phyloP scores from a whole-genome alignment of 2,113 vertebrate species.

The Tetrax tetrax region DNA sequence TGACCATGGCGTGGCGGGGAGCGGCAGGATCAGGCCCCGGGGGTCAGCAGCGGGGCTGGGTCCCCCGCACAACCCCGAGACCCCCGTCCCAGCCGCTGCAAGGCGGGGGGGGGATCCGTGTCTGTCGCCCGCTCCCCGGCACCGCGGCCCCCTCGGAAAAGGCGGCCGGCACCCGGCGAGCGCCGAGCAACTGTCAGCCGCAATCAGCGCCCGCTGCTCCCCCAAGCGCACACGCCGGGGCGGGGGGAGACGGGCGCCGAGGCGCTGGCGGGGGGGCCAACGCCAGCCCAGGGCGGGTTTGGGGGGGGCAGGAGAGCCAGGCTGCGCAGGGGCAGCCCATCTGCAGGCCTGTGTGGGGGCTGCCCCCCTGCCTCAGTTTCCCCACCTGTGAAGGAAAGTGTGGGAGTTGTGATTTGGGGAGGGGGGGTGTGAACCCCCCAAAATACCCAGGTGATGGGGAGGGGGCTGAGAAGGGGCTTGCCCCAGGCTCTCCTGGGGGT shows the following conservation, averaged over 20 bases:
- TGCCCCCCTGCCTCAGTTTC: background rate
- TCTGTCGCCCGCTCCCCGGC: background rate
- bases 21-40: background rate
- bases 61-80: fast-evolving
- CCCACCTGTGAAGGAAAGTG: background rate
- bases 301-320: background rate
- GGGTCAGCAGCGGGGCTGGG: background rate
- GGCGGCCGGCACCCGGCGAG: background rate
- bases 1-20: conserved; percentile 77
- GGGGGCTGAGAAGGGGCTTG: background rate
- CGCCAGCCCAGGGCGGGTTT: background rate
- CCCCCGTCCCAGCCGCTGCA: fast-evolving
- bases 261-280: background rate
- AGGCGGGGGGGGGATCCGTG: background rate
- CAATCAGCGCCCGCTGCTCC: conserved; percentile 73
- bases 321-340: fast-evolving
- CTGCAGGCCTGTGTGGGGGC: fast-evolving
- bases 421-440: background rate
- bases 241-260: background rate
- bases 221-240: conserved; percentile 25
- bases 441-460: fast-evolving
- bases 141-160: background rate
- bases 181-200: conserved; percentile 71
- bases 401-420: background rate
- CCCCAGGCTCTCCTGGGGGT: no score